Base-by-base conservation (phyloP, 2,888 invertebrate genomes). In the Drosophila rellima region DNA sequence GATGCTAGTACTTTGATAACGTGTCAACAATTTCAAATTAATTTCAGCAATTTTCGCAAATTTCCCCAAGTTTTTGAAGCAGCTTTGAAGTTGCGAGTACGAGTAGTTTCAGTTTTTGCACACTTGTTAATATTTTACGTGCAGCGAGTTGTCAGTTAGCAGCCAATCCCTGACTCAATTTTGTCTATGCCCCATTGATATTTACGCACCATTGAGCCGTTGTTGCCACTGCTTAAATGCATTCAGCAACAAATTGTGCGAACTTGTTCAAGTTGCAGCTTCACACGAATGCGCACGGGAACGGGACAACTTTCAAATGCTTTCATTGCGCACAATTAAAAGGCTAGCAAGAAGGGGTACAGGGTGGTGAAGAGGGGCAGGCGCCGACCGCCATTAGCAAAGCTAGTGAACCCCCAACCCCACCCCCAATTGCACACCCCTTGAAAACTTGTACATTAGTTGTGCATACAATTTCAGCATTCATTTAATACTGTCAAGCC, bases 11-110 rank as follows among this genome's bases (percentile, higher is more conserved):
- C 86, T 80, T 82, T 80, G 83, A 75, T 86, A 78, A 72, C 75
- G 71, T 80, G 88, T 78, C 83, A 88, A 86, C 88, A 71, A 88
- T 86, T 86, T 86, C 62, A 66, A 78, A 88, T 88, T 83, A 82
- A 82, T 88, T 88, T 77, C 45, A 70, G 74, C 75, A 70, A 86
- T 88, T 84, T 85, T 69, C 67, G 64, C 70, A 74, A 70, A 80
- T 82, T 73, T 61, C 17, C 52, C 47, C 62, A 72, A 67, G 31
- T 63, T 73, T 61, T 61, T 56, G 52, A 10, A 52, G 51, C 56
- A 75, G 80, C 65, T 86, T 86, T 82, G 44, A 44, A 31, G 44
- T 44, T 44, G n/a, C n/a, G 35, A 35, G n/a, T n/a, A 48, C n/a
- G 6, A 35, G n/a, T n/a, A 48, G 40, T 56, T 47, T 23, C n/a